phyloP scores from a whole-genome alignment of 2,113 vertebrate species.

The Lates calcarifer region DNA sequence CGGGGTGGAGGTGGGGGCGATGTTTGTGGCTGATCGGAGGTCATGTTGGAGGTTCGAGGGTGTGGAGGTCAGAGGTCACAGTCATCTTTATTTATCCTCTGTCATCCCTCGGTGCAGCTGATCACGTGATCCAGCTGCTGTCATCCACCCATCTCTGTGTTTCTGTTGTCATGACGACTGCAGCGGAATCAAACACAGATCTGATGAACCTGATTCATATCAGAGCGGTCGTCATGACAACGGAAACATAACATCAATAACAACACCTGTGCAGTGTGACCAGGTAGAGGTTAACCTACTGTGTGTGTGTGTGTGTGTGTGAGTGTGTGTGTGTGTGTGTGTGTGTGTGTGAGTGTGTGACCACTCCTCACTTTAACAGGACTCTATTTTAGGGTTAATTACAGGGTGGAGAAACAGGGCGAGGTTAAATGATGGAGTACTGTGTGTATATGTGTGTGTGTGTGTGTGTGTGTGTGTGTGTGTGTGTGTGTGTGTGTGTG shows the following conservation, averaged over 20 bases:
- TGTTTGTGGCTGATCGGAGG: background rate
- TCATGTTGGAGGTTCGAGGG: background rate
- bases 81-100: background rate
- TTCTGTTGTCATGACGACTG: constrained; percentile 45
- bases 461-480: constrained; percentile 4
- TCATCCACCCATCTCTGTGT: background rate
- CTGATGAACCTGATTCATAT: background rate
- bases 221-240: constrained; percentile 1
- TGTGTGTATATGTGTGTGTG: constrained; percentile 26
- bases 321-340: constrained; percentile 24
- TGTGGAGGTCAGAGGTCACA: constrained; percentile 45
- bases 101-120: background rate
- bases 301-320: constrained; percentile 13
- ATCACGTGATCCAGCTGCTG: constrained; percentile 14
- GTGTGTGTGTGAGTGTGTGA: constrained; percentile 40
- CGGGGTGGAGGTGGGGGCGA: background rate
- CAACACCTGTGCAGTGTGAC: background rate
- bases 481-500: background rate
- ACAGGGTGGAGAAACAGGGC: constrained; percentile 62
- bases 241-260: background rate
- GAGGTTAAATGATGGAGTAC: constrained; percentile 19
- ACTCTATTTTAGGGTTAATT: constrained; percentile 63
- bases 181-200: background rate
- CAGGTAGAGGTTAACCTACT: background rate
- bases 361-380: constrained; percentile 43